These are phyloP conservation scores for Orbicella faveolata DNA, from an alignment of 64 coral and sea anemone genomes.

Conservation along the genomic window DNA sequence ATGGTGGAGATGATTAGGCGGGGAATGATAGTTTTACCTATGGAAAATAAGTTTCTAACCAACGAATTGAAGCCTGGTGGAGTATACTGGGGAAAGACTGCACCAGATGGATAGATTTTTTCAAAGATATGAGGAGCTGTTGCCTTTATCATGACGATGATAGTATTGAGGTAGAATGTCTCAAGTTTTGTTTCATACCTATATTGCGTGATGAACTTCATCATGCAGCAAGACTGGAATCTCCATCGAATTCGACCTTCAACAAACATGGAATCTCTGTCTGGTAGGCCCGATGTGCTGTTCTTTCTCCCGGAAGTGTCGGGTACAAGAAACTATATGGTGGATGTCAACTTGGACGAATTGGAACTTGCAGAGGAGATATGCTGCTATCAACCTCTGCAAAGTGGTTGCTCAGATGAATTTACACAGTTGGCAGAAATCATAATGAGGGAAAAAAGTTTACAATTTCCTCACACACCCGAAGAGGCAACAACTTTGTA, in stretches of 20 bases:
- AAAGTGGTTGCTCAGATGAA: no score
- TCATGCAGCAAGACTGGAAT: constrained; percentile 39
- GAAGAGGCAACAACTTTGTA: no score
- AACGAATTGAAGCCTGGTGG: background rate
- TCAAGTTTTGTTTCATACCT: constrained; percentile 44
- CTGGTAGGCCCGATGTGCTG: constrained; percentile 18
- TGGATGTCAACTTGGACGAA: no score
- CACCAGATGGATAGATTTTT: background rate
- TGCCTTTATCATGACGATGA: constrained; percentile 42
- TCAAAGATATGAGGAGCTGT: background rate
- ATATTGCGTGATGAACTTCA: constrained; percentile 35
- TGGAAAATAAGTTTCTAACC: no score
- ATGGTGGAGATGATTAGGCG: no score
- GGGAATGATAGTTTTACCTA: no score
- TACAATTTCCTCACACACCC: no score
- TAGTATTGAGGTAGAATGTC: constrained; percentile 35
- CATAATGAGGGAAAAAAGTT: no score
- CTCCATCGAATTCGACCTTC: constrained; percentile 25
- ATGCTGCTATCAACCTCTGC: no score
- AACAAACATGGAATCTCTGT: constrained; percentile 21
- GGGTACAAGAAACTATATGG: no score
- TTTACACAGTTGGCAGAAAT: no score
- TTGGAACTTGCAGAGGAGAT: no score
- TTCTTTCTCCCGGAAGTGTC: background rate
- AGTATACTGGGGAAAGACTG: background rate